These are phyloP conservation scores for Tachina grossa DNA, from an alignment of 2,888 invertebrate genomes.

Conservation along the genomic window DNA sequence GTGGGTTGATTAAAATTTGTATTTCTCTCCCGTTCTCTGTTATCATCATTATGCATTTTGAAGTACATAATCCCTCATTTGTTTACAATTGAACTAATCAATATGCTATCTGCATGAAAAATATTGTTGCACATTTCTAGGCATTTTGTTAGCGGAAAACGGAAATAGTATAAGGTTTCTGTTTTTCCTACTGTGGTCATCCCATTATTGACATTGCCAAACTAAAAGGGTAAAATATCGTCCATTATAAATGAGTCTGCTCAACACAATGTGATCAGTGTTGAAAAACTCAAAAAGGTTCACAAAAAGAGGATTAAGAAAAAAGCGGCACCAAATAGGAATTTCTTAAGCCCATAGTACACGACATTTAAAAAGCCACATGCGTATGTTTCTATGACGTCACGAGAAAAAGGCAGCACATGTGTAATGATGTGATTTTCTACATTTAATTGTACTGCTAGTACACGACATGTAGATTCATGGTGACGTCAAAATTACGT, in stretches of 20 bases:
- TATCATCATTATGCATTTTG: not conserved
- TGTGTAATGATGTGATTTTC: too few relatives aligned
- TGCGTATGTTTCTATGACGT: too few relatives aligned
- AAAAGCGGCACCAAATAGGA: too few relatives aligned
- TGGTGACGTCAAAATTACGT: too few relatives aligned
- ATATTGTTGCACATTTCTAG: constrained; percentile 57
- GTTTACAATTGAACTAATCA: not conserved
- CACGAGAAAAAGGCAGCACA: too few relatives aligned
- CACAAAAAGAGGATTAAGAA: too few relatives aligned
- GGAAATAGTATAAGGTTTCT: constrained; percentile 13
- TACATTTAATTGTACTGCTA: too few relatives aligned
- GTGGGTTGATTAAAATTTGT: constrained; percentile 37
- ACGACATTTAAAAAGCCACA: too few relatives aligned
- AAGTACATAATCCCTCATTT: not conserved
- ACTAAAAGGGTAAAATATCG: constrained; percentile 25
- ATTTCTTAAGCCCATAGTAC: too few relatives aligned
- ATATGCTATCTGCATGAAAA: not conserved
- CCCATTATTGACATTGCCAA: not conserved
- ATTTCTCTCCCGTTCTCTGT: not conserved
- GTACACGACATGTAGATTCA: too few relatives aligned
- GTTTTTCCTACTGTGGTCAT: constrained; percentile 12
- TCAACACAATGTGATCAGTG: constrained; percentile 13
- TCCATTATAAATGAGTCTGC: not conserved
- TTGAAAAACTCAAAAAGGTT: too few relatives aligned
- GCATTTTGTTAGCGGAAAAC: constrained; percentile 50